Evolutionary conservation across 2,113 vertebrate species (phyloP), one percentile per base, ranked within the genome.

Genomic region (Ceyx margarethae): DNA sequence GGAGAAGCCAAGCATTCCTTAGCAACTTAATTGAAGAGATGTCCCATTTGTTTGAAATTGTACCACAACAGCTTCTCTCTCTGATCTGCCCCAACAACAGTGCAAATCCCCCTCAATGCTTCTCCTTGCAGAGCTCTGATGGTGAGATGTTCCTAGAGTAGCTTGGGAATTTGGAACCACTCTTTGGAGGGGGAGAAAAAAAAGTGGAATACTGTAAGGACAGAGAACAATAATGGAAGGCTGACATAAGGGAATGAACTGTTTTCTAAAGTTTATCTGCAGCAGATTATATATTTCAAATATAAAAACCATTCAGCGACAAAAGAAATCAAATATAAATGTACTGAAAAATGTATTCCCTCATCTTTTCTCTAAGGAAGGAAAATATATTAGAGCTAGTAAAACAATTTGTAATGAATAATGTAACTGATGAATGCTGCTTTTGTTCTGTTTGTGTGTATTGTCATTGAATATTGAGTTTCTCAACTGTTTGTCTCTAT

Each of bases 261-360:
- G 60, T 56, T 92, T 89, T 76, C 40, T 35, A 61, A 77, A 78
- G 15, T 62, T 90, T 56, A 71, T 76, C 54, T 46, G 33, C 51
- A 86, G 45, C 7, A 35, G 74, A 53, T 58, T 62, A 54, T 76
- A 31, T 72, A 48, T 93, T 94, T 72, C 37, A 85, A 69, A 67
- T 28, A 29, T 43, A 74, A 91, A 81, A 35, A 9, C 25, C 66
- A 50, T 42, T 71, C 23, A 29, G 33, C 17, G 19, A 68, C 11
- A 82, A 46, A 81, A 85, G 60, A 93, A 89, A 81, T 80, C 68
- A 84, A 85, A 84, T 2, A 79, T 33, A 85, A 87, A 89, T 62
- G 65, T 19, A 35, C 26, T 13, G 4, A 13, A 78, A 16, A 78
- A 74, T 2, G 3, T 68, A 88, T 78, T 85, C 60, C 31, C 45